Evolutionary conservation across 1,140 invertebrate genomes (phyloP), one percentile per base, ranked within the genome.

Genomic region (Paralvinella palmiformis): DNA sequence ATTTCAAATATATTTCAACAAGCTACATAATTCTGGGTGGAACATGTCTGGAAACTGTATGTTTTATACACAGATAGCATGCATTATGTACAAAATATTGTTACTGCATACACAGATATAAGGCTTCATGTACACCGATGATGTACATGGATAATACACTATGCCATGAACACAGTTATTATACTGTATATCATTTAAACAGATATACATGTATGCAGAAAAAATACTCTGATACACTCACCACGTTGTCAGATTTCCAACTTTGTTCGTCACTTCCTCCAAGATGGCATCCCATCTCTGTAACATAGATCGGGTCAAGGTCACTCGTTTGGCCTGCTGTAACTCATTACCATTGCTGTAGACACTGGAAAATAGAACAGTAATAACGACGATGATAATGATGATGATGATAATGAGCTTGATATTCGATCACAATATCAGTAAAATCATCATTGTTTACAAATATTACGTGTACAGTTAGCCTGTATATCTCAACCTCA

Each of bases 261-360:
- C 32, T 24, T 48, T 48, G 17, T 48, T 29, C n/a, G 29, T 31
- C 22, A 62, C 48, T 31, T 44, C 45, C n/a, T 1, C 32, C 1
- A 48, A 24, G 10, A 62, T 32, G 17, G 20, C 17, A 5, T 58
- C 50, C 17, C 29, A 37, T 32, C 36, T 58, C 27, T 36, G 27
- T 3, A 31, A 33, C 35, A 56, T 15, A 5, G 13, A 22, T n/a
- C 20, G 10, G 31, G 35, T 24, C 15, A 64, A 57, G 17, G 35
- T 44, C 15, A 64, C 27, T 17, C 63, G 55, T n/a, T 29, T 35
- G 3, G 63, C 63, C 29, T 33, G 57, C 27, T 35, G n/a, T 35
- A 59, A 37, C 17, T 31, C 24, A 17, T 35, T 24, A 4, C 63
- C 63, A 27, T 64, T 64, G 45, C 35, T n/a, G 44, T 61, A 64